Evolutionary conservation across 2,797 vertebrate species (phyloP).

Genomic region (Myripristis jacobus): DNA sequence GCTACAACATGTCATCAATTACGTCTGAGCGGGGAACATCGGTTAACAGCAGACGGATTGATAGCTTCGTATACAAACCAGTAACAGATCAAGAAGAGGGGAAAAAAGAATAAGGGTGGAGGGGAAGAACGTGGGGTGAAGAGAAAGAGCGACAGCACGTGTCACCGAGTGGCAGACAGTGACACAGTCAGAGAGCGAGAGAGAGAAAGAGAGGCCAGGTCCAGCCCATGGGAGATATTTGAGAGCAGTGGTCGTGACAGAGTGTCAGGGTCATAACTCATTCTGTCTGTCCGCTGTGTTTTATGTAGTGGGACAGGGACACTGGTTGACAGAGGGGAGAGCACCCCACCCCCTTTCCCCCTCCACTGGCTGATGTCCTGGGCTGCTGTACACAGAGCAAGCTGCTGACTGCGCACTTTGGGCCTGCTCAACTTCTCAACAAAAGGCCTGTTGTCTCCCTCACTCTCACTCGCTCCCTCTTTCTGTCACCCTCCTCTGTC

Average conservation of each 20-base stretch:
- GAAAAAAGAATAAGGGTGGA: slow-evolving; percentile 11
- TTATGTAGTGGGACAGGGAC: slow-evolving; percentile 76
- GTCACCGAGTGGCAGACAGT: slow-evolving; percentile 53
- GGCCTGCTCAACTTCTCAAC: slow-evolving; percentile 82
- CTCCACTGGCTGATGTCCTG: slow-evolving; percentile 63
- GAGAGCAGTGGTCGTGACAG: slow-evolving; percentile 65
- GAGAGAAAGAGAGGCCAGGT: slow-evolving; percentile 38
- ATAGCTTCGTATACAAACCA: slow-evolving; percentile 40
- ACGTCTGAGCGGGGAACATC: slow-evolving; percentile 21
- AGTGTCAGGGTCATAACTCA: slow-evolving; percentile 74
- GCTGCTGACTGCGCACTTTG: slow-evolving; percentile 85
- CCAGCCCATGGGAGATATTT: slow-evolving; percentile 63
- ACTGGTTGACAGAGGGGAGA: slow-evolving; percentile 69
- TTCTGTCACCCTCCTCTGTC: slow-evolving; percentile 72
- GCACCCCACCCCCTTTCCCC: slow-evolving; percentile 13
- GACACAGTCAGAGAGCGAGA: slow-evolving; percentile 1
- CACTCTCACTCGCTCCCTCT: slow-evolving; percentile 69
- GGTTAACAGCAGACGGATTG: slow-evolving; percentile 38
- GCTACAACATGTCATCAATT: slow-evolving; percentile 42
- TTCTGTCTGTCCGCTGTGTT: slow-evolving; percentile 63
- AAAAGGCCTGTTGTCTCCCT: slow-evolving; percentile 90
- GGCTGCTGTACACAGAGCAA: slow-evolving; percentile 78
- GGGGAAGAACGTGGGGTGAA: slow-evolving; percentile 2
- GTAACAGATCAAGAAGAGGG: slow-evolving; percentile 1
- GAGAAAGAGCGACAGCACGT: slow-evolving; percentile 47